Evolutionary conservation across 2,113 vertebrate genomes (phyloP), one percentile per base, ranked within the genome.

Genomic region (Phaetusa simplex): DNA sequence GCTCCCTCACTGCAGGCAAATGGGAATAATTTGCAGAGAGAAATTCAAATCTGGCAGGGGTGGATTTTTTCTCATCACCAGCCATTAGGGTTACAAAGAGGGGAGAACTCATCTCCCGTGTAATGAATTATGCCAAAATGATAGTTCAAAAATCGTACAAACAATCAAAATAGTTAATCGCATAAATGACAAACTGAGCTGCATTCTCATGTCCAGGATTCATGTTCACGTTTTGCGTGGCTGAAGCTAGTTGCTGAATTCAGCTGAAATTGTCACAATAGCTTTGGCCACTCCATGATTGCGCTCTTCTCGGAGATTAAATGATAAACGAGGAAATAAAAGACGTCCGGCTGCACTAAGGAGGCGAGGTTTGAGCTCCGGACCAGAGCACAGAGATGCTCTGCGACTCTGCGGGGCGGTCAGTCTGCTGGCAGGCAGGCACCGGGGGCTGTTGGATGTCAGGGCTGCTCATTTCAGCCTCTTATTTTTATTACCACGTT

Each of bases 371-470:
- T 29, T 50, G 34, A 45, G 52, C 65, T 66, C 30, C 1, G 0
- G 45, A 55, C 36, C 27, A 14, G 36, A 67, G 53, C 36, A 18
- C 8, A 14, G 77, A 58, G 30, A n/a, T 67, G 45, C n/a, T 47
- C 40, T 8, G 47, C 0, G 6, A 6, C 67, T 23, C 34, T 15
- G 20, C 5, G 0, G 72, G 16, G 5, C 2, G 36, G 24, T 34
- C 65, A 78, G 70, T 29, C 42, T 13, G 61, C 45, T 27, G 19
- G 36, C 55, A 58, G 67, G 42, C 32, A 15, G n/a, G 47, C 34
- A 14, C 30, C 1, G 2, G 38, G 3, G 17, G 8, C 47, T 77
- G 27, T n/a, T 14, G 59, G 42, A 10, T 38, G 45, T 38, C 59
- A 69, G 71, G 27, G 21, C 45, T 45, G 24, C 67, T 23, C 23